A percentile compares a stretch with the other conserved stretches of the same genome.
These are phyloP conservation scores for Drosophila sucinea DNA, from an alignment of 1,140 invertebrate genomes.

Conservation along the genomic window DNA sequence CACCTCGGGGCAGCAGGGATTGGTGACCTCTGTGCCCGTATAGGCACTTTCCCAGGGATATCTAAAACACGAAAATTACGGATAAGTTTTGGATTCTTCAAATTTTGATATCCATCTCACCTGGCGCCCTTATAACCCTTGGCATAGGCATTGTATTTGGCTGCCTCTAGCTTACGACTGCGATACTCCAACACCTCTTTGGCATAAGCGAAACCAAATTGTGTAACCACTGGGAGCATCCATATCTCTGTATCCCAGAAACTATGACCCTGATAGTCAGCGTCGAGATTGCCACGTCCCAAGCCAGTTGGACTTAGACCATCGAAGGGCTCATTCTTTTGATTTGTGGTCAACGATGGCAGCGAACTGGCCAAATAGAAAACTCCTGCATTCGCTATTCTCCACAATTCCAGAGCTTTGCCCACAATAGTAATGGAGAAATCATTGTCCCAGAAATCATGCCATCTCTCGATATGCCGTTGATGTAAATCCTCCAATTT, in stretches of 20 bases:
- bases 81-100: too few species aligned
- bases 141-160: slow-evolving; percentile 63
- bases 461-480: slow-evolving; percentile 53
- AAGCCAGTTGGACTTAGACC: slow-evolving; percentile 85
- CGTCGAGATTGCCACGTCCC: slow-evolving; percentile 83
- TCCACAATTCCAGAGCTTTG: slow-evolving; percentile 82
- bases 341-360: slow-evolving; percentile 83
- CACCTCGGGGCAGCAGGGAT: slow-evolving; percentile 85
- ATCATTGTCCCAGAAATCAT: slow-evolving; percentile 62
- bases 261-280: slow-evolving; percentile 79
- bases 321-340: slow-evolving; percentile 83
- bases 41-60: slow-evolving; percentile 86
- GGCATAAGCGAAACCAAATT: slow-evolving; percentile 60
- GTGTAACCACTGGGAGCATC: slow-evolving; percentile 73
- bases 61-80: neutral
- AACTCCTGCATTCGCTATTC: slow-evolving; percentile 84
- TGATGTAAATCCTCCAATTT: slow-evolving; percentile 29
- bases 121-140: slow-evolving; percentile 70
- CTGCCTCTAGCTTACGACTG: slow-evolving; percentile 46
- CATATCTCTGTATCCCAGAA: slow-evolving; percentile 83
- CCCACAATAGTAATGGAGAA: slow-evolving; percentile 83
- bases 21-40: slow-evolving; percentile 85
- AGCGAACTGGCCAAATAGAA: slow-evolving; percentile 85
- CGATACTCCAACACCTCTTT: slow-evolving; percentile 69
- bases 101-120: slow-evolving; percentile 17